phyloP scores from a whole-genome alignment of 1,140 invertebrate species.

The Aradophagus sp. region DNA sequence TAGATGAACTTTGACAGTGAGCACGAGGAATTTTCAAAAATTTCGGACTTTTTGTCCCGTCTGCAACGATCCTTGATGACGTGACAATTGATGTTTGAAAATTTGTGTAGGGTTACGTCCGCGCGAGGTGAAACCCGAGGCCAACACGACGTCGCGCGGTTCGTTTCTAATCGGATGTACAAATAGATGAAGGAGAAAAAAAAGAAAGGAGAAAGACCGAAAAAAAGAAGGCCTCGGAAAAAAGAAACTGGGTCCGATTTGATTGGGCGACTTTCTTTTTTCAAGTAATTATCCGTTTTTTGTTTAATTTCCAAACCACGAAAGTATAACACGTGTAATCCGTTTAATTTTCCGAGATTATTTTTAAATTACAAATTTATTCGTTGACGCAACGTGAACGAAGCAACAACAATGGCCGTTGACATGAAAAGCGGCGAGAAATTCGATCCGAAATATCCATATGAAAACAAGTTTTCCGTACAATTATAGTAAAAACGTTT shows the following conservation, averaged over 20 bases:
- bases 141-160: conserved; percentile 12
- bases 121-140: too few relatives aligned
- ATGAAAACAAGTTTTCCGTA: too few relatives aligned
- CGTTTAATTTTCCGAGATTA: conserved; percentile 15
- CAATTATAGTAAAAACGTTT: too few relatives aligned
- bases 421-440: not conserved
- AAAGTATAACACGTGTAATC: conserved; percentile 20
- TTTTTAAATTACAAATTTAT: not conserved
- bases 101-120: too few relatives aligned
- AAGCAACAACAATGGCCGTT: not conserved
- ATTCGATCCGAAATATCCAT: too few relatives aligned
- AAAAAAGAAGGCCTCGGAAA: not conserved
- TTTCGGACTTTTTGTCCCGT: too few relatives aligned
- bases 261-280: conserved; percentile 13
- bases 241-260: conserved; percentile 11
- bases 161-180: conserved; percentile 10
- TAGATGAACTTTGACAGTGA: too few relatives aligned
- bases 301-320: not conserved
- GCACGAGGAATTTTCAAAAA: too few relatives aligned
- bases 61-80: too few relatives aligned
- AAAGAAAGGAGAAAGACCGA: not conserved
- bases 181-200: too few relatives aligned
- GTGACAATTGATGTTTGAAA: too few relatives aligned
- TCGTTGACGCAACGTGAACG: conserved; percentile 3
- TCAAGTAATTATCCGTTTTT: not conserved